phyloP scores from a whole-genome alignment of 2,888 invertebrate species.

The Cinara cedri region DNA sequence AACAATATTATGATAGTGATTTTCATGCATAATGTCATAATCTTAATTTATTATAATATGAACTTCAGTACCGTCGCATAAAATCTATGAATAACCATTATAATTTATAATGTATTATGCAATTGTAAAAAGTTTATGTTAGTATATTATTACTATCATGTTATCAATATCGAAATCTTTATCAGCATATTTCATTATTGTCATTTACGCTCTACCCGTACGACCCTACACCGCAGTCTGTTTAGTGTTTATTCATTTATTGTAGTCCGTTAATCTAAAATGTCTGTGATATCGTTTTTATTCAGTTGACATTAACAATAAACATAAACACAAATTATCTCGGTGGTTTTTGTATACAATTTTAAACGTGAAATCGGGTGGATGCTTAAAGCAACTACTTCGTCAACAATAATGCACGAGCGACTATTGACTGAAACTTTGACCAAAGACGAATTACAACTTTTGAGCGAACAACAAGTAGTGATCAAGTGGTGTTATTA shows the following conservation, averaged over 20 bases:
- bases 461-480: not conserved
- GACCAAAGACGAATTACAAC: not conserved
- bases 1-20: no score
- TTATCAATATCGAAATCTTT: not conserved
- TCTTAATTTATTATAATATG: no score
- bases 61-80: no score
- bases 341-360: not conserved
- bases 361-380: not conserved
- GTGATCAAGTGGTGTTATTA: not conserved
- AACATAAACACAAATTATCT: not conserved
- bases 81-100: no score
- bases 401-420: not conserved
- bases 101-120: no score
- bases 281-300: not conserved
- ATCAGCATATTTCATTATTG: not conserved
- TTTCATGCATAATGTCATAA: no score
- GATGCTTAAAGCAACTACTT: not conserved
- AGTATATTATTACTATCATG: no score
- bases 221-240: not conserved
- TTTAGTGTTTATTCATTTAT: no score
- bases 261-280: conserved; percentile 8
- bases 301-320: not conserved
- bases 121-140: no score
- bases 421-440: not conserved
- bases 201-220: not conserved